Base-by-base conservation (phyloP, 2,888 invertebrate species). In the Anagyrus pseudococci region DNA sequence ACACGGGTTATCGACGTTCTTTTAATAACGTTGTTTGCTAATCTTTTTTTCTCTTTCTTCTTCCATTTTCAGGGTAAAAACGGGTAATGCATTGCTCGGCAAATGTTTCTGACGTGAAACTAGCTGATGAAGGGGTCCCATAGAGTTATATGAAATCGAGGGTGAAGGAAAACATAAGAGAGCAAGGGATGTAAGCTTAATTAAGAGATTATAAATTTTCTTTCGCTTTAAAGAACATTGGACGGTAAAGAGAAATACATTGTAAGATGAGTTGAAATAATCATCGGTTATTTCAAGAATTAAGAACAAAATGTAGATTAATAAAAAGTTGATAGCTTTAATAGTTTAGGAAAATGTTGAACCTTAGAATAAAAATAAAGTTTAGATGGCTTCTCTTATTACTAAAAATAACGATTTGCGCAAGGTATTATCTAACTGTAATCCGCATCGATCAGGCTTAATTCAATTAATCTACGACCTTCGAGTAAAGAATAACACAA, bases 391-490 rank as follows among this genome's bases (percentile, higher is more conserved):
- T 48, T 15, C 26, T 41, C 37, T 40, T 13, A 7, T 13, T 25
- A 37, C 13, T 23, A 46, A 37, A 58, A 49, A 40, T 44, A 43
- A 63, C 37, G 41, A 48, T 44, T 33, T 15, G 25, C 48, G 8
- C 4, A 37, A 53, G 23, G 33, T 25, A 48, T 46, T 46, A 37
- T 41, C 29, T 33, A 49, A 46, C 53, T 25, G 15, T 63, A 55
- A 49, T 49, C 37, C 44, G 1, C 54, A 58, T 63, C 48, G 54
- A 63, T 63, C 58, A 46, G 2, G 29, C 19, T 22, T 59, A 56
- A 64, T 17, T 47, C 2, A 46, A 59, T 64, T 64, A 60, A 60
- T 50, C 37, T 19, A 2, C 17, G 60, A 46, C 64, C 64, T 57
- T 60, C 56, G 4, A 48, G 56, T 29, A 48, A 41, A 8, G 15